Base-by-base conservation (phyloP, 2,113 vertebrate genomes). In the Dolichallabes microphthalmus region DNA sequence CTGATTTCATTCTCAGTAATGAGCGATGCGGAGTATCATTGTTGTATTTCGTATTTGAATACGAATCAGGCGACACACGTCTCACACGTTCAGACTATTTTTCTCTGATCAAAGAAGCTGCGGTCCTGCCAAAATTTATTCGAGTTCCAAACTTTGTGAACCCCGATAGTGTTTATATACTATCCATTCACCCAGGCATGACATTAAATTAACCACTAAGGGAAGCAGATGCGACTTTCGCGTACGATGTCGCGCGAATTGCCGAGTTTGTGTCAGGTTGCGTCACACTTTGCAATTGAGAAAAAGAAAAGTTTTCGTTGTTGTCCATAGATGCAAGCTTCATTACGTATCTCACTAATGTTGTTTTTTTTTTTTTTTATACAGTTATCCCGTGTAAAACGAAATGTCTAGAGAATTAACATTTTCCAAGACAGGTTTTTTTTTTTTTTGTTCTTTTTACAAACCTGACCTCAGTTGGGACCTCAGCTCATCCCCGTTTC, bases 401-500 rank as follows among this genome's bases (percentile, higher is more conserved):
- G 14, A 30, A 27, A 27, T 19, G 27, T 68, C 39, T 4, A 9
- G 32, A 39, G 68, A 68, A 19, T 30, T 13, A 7, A 0, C 13
- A 2, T 35, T n/a, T n/a, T n/a, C n/a, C n/a, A n/a, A n/a, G n/a
- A n/a, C n/a, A n/a, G n/a, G n/a, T n/a, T 39, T 39, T 39, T 39
- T 39, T 39, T 61, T 8, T 66, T n/a, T 60, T 60, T 53, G 74
- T 80, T 79, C 13, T 55, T 71, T 50, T 82, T 77, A 68, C 57
- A 83, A 71, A 27, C 58, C 45, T 63, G 74, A 20, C 55, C 82
- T 50, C 32, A 53, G 60, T 82, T 74, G 22, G 84, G 76, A 58
- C 80, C 45, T 86, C 82, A 78, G 85, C 45, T 87, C 76, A 88
- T 61, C 22, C 35, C 83, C 35, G 2, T 22, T 82, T 84, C 64